Evolutionary conservation across 2,797 vertebrate genomes (phyloP).

Genomic region (Distichodus sexfasciatus): DNA sequence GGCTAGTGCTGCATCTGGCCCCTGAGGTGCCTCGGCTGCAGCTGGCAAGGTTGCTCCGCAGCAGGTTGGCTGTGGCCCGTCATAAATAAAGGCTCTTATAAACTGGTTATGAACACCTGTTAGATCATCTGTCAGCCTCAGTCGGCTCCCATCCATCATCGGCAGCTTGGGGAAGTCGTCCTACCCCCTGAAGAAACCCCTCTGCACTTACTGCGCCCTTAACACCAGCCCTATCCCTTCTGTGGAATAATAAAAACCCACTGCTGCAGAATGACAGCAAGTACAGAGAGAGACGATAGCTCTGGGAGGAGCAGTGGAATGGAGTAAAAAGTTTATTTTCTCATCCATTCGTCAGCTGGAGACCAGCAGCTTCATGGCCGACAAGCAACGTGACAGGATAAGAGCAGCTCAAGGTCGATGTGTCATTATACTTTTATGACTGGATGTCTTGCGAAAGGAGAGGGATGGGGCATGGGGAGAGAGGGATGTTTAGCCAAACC

Average conservation of each 20-base stretch:
- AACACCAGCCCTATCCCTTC: conserved; percentile 56
- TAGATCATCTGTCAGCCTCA: conserved; percentile 91
- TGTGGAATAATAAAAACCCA: conserved; percentile 26
- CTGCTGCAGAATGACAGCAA: conserved; percentile 3
- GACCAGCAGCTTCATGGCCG: conserved; percentile 74
- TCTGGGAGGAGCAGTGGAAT: conserved; percentile 79
- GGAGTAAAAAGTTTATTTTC: conserved; percentile 89
- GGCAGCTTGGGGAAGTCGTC: conserved; percentile 82
- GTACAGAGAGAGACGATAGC: conserved; percentile 27
- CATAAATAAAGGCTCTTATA: conserved; percentile 96
- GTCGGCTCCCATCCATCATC: conserved; percentile 96
- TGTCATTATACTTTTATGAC: conserved; percentile 74
- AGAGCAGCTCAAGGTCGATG: conserved; percentile 81
- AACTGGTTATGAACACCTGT: conserved; percentile 96
- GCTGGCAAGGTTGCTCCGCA: conserved; percentile 88
- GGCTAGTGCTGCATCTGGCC: conserved; percentile 81
- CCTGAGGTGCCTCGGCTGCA: conserved; percentile 80
- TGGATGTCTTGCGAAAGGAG: conserved; percentile 33
- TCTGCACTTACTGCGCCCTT: conserved; percentile 80
- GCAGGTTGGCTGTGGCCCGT: conserved; percentile 84
- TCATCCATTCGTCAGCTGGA: conserved; percentile 78
- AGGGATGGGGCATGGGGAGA: conserved; percentile 22
- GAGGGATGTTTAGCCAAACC: conserved; percentile 42
- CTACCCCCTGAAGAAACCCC: conserved; percentile 63
- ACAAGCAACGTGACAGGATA: conserved; percentile 76